Percentiles rank a stretch among this genome's conserved stretches.
These are phyloP conservation scores for Acomys russatus DNA, from an alignment of 2,797 vertebrate genomes.

Conservation along the genomic window DNA sequence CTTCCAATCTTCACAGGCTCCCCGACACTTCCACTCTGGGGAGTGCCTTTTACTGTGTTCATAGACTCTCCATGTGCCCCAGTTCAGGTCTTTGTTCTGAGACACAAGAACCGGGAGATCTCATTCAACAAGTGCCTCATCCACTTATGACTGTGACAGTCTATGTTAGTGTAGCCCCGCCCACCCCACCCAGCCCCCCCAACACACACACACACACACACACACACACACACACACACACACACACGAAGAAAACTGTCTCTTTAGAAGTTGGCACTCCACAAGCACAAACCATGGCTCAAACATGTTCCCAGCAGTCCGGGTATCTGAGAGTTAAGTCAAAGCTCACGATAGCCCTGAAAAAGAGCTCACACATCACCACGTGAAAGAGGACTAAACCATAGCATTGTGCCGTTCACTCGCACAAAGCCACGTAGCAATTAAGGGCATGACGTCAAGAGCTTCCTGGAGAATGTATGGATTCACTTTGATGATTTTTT, in stretches of 20 bases:
- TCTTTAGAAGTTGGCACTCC: neutral
- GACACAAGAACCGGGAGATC: neutral
- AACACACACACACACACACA: too few species aligned
- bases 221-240: too few species aligned
- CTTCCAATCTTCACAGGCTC: neutral
- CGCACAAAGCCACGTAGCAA: neutral
- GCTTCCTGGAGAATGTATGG: neutral
- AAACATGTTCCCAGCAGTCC: neutral
- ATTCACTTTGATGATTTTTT: neutral
- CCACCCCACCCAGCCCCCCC: too few species aligned
- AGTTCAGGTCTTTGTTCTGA: neutral
- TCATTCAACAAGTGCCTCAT: neutral
- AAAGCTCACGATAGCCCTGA: neutral
- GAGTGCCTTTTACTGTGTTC: neutral
- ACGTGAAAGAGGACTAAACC: neutral
- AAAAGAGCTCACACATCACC: neutral
- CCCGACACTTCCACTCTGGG: neutral
- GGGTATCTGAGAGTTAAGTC: neutral
- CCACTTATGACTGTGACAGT: too few species aligned
- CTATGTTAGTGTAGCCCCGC: neutral
- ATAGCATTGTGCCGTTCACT: neutral
- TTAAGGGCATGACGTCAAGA: neutral
- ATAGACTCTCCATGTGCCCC: neutral
- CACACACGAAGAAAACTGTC: neutral
- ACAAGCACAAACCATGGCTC: neutral